Base-by-base conservation (phyloP, 2,888 invertebrate species). In the Lycophotia porphyrea region DNA sequence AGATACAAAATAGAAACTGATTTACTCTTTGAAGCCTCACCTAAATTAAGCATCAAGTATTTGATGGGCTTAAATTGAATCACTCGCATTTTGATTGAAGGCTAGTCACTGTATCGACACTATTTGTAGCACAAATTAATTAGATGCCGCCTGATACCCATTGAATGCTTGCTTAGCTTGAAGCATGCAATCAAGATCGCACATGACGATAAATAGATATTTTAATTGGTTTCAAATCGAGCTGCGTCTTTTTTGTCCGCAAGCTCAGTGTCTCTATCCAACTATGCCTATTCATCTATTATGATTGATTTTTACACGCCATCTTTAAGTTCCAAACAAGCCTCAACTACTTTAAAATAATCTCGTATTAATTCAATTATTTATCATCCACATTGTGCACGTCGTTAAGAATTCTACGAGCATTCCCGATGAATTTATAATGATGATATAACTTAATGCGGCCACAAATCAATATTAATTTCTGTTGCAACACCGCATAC, bases 41-140 rank as follows among this genome's bases (percentile, higher is more conserved):
- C 84, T 85, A 90, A 88, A 91, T 89, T 88, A 91, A 88, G 88
- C 87, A 84, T 88, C 85, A 83, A 89, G 87, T 89, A 92, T 93
- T 91, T 90, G 91, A 92, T 92, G 88, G 90, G 90, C 89, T 91
- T 90, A 91, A 91, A 92, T 93, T 90, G 89, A 92, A 93, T 92
- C 90, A 92, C 91, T 92, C 89, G 87, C 87, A 90, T 89, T 92
- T 92, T 93, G 93, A 94, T 93, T 92, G 93, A 93, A 92, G 89
- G 90, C 90, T 88, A 90, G 90, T 91, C 91, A 91, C 90, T 89
- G 88, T 88, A 90, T 90, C 89, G 89, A 86, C 84, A 89, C 88
- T 90, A 90, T 90, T 89, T 90, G 90, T 84, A 84, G 91, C 90
- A 92, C 90, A 91, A 93, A 93, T 93, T 93, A 94, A 94, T 94